Base-by-base conservation (phyloP, 2,888 invertebrate species). In the Dynastes tityus region DNA sequence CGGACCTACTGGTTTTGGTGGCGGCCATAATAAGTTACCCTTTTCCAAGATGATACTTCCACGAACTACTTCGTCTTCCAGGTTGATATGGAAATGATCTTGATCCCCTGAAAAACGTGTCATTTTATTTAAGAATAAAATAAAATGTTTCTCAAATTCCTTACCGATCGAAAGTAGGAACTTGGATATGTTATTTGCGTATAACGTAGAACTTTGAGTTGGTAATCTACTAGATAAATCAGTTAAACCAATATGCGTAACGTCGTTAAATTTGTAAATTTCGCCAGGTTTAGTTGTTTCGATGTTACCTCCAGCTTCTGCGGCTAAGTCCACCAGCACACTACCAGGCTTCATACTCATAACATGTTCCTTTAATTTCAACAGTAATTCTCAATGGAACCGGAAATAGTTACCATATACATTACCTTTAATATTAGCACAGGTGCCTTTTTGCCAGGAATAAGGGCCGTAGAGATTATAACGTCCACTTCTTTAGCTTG, bases 131-230 rank as follows among this genome's bases (percentile, higher is more conserved):
- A 49, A 9, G 27, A 27, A n/a, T 55, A 11, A 22, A 16, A 16
- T 0, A 2, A 58, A 22, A n/a, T 58, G 8, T n/a, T 8, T 45
- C 13, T 45, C 16, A 45, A 40, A 22, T 16, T 9, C 85, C 88
- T 88, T 88, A 93, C 96, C 95, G 82, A 97, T 92, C 73, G 95
- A 95, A 1, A 97, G 89, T 8, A 97, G 89, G 83, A 97, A 94
- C 86, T 97, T 97, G 22, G 96, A 95, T 82, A 97, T 95, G 86
- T 97, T 97, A 88, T 97, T 97, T n/a, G 95, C 95, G 86, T 96
- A 97, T 29, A 97, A 90, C 0, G 95, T 95, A 40, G 95, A 95
- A 76, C 96, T 94, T 88, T 96, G 96, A 0, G 96, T 95, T 0
- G 97, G 96, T 86, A 97, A 91, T 75, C 96, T 91, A 84, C 95